Percentiles rank a stretch among this genome's conserved stretches.
Conservation (phyloP, 2,888 invertebrate species). For the Andrena trimmerana region DNA sequence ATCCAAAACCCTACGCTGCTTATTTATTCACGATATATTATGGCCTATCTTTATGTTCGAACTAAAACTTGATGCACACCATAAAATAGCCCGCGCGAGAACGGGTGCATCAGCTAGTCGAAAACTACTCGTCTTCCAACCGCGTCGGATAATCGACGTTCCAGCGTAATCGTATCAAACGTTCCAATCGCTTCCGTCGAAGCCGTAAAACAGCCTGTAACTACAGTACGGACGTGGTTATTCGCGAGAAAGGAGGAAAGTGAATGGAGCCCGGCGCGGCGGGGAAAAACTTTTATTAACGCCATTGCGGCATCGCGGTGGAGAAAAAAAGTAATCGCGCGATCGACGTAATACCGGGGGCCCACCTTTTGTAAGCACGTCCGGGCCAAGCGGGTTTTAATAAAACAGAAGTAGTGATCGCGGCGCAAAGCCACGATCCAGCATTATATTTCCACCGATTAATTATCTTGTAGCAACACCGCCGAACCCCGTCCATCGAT, state of each 20-base stretch:
- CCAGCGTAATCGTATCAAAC: neutral
- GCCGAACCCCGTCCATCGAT: slow-evolving; percentile 60
- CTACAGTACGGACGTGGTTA: neutral
- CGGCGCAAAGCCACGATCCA: slow-evolving; percentile 57
- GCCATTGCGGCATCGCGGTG: slow-evolving; percentile 2
- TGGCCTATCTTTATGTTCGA: too few species aligned
- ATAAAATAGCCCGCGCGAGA: too few species aligned
- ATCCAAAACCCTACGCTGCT: too few species aligned
- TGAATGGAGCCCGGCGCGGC: neutral
- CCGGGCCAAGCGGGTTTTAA: slow-evolving; percentile 31
- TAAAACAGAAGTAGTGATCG: slow-evolving; percentile 44
- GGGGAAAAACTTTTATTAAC: slow-evolving; percentile 27
- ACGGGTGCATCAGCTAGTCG: too few species aligned
- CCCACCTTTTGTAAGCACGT: slow-evolving; percentile 24
- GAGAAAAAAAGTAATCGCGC: slow-evolving; percentile 20
- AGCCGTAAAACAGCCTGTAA: slow-evolving; percentile 18
- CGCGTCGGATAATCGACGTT: neutral
- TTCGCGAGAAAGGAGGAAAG: slow-evolving; percentile 14
- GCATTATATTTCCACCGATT: slow-evolving; percentile 72
- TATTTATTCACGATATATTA: too few species aligned
- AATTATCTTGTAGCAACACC: slow-evolving; percentile 71
- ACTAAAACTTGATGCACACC: too few species aligned
- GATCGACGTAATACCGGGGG: slow-evolving; percentile 3
- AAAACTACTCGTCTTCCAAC: neutral
- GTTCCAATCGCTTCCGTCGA: slow-evolving; percentile 2